Evolutionary conservation across 1,140 invertebrate species (phyloP).

Genomic region (Aphelenchoides fujianensis): DNA sequence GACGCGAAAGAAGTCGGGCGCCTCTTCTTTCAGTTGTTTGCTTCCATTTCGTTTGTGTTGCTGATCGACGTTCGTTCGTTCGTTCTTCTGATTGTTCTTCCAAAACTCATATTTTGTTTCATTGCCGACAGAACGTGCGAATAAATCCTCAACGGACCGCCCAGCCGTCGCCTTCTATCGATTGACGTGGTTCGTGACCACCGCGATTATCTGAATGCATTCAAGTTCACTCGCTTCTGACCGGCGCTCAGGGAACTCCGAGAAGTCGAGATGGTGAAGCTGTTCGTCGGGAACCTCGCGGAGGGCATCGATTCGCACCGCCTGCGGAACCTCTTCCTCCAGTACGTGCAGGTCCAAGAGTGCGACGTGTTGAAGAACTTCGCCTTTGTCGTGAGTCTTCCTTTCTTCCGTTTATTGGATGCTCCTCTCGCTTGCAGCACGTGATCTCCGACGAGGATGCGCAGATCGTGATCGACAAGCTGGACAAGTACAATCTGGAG

Average conservation of each 20-base stretch:
- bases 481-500: conserved; percentile 53
- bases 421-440: conserved; percentile 42
- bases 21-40: no score
- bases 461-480: conserved; percentile 45
- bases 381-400: conserved; percentile 53
- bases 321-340: conserved; percentile 51
- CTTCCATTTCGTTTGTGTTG: no score
- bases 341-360: conserved; percentile 56
- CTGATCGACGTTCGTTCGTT: background rate
- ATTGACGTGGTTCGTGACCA: background rate
- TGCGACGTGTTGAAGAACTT: conserved; percentile 61
- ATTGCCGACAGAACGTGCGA: no score
- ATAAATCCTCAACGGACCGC: no score
- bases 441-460: conserved; percentile 54
- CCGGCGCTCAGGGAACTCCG: background rate
- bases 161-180: background rate
- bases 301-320: conserved; percentile 52
- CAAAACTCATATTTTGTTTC: no score
- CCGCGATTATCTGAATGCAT: conserved; percentile 1
- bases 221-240: background rate
- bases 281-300: conserved; percentile 60
- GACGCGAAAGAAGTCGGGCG: no score
- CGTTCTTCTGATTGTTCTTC: background rate
- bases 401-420: conserved; percentile 21
- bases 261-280: conserved; percentile 53